Base-by-base conservation (phyloP, 2,797 vertebrate genomes). In the Spinus olivaceus region DNA sequence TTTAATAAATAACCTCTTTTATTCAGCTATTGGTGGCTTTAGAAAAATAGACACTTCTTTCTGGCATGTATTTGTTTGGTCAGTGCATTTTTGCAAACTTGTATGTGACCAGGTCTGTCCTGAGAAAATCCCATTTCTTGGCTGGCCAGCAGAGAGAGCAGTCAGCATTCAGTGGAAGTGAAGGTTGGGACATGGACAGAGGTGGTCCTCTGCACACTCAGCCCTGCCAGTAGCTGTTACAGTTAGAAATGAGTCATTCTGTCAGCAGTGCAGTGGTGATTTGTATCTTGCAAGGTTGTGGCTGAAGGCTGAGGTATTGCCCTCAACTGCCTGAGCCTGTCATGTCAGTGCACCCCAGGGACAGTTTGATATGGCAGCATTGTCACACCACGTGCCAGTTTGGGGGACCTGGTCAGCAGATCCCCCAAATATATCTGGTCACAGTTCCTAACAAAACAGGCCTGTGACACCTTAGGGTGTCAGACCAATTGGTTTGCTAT, bases 61-160 rank as follows among this genome's bases (percentile, higher is more conserved):
- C 74, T 94, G 65, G 24, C 30, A 12, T 0, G 1, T 14, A 22
- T 73, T 76, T 86, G 6, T 67, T 72, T n/a, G 57, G 20, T n/a
- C 42, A 22, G 51, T 21, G 1, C 28, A 21, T 73, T 84, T 92
- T 61, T 72, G 27, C 41, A 50, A 47, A 35, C 16, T 47, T 56
- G 6, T 1, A 28, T 10, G 6, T 9, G 22, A 42, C 6, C 21
- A 17, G 32, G 19, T 56, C 66, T 23, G 12, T 24, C 42, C 65
- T 33, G 41, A 65, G 74, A 53, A 85, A 60, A 74, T 79, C 49
- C 47, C 19, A 17, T 89, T 94, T 94, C 90, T 88, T 19, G 2
- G 46, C 16, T 73, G 91, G 79, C 97, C 97, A 96, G 96, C 93
- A 96, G 96, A 86, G 94, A 86, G 96, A 93, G 94, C 92, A 95